phyloP scores from a whole-genome alignment of 2,797 vertebrate genomes.

The Gallinago nigripennis region DNA sequence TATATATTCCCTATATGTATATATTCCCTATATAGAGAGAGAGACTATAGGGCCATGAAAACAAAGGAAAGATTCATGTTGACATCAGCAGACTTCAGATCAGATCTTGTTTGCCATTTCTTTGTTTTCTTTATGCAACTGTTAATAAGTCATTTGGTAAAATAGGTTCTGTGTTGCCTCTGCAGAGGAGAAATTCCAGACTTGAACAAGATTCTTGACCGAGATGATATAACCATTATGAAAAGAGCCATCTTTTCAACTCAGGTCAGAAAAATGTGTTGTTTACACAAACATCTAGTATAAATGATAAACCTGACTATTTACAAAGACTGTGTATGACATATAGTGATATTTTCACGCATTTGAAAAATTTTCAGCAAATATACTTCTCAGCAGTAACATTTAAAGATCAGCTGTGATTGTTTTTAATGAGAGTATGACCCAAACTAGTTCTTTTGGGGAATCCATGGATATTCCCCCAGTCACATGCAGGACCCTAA shows the following conservation, averaged over 20 bases:
- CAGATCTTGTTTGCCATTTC: not conserved
- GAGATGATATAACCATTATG: constrained; percentile 94
- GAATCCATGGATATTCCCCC: not conserved
- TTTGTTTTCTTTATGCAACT: not conserved
- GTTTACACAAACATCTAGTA: not conserved
- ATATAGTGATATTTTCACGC: not conserved
- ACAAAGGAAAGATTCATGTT: not conserved
- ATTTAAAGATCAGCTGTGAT: not conserved
- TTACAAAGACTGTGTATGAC: not conserved
- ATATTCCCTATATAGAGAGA: too few species aligned
- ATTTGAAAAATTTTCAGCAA: not conserved
- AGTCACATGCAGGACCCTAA: not conserved
- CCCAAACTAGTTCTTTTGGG: not conserved
- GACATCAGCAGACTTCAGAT: not conserved
- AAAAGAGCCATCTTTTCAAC: constrained; percentile 97
- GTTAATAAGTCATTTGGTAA: not conserved
- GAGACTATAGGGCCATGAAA: not conserved
- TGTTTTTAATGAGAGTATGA: not conserved
- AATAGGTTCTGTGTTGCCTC: constrained; percentile 41
- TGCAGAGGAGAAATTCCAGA: constrained; percentile 93
- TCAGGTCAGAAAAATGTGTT: constrained; percentile 81
- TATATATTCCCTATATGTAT: too few species aligned
- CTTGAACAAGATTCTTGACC: constrained; percentile 90
- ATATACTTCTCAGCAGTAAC: not conserved
- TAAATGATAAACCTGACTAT: not conserved